Percentiles rank a stretch among this genome's conserved stretches.
Evolutionary conservation across 1,140 invertebrate species (phyloP).

Genomic region (Phocides pigmalion): DNA sequence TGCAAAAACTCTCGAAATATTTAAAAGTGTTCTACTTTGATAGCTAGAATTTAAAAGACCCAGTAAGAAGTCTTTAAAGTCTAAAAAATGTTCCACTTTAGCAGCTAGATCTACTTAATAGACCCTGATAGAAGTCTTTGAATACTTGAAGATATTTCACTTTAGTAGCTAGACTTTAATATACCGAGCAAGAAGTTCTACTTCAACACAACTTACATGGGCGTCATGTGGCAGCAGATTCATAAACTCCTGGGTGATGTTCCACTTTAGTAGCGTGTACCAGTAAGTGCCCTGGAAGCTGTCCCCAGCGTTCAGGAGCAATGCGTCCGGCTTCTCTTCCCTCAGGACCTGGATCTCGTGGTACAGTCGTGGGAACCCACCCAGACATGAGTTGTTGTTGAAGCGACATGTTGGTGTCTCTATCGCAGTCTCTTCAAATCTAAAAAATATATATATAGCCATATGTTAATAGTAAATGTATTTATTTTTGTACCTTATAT

Average conservation of each 20-base stretch:
- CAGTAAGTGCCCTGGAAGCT: slow-evolving; percentile 91
- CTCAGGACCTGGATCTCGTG: slow-evolving; percentile 81
- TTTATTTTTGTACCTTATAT: too few relatives aligned
- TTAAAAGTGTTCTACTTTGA: too few relatives aligned
- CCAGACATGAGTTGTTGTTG: slow-evolving; percentile 81
- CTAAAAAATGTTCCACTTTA: too few relatives aligned
- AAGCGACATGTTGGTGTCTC: slow-evolving; percentile 58
- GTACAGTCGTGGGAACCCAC: slow-evolving; percentile 87
- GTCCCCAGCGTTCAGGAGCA: slow-evolving; percentile 90
- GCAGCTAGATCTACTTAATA: too few relatives aligned
- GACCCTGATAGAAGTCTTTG: too few relatives aligned
- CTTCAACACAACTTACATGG: slow-evolving; percentile 84
- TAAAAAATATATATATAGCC: too few relatives aligned
- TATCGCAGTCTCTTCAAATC: slow-evolving; percentile 52
- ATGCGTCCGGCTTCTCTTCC: slow-evolving; percentile 82
- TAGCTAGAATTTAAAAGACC: too few relatives aligned
- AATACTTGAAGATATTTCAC: too few relatives aligned
- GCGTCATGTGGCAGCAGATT: slow-evolving; percentile 89
- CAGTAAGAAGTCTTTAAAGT: too few relatives aligned
- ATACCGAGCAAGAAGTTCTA: background rate
- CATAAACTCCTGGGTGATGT: slow-evolving; percentile 87
- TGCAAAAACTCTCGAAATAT: too few relatives aligned
- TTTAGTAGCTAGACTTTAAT: too few relatives aligned
- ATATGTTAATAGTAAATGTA: too few relatives aligned
- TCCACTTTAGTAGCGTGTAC: slow-evolving; percentile 89